Conservation (phyloP, 2,797 vertebrate genomes). For the Schizopygopsis pylzovi region DNA sequence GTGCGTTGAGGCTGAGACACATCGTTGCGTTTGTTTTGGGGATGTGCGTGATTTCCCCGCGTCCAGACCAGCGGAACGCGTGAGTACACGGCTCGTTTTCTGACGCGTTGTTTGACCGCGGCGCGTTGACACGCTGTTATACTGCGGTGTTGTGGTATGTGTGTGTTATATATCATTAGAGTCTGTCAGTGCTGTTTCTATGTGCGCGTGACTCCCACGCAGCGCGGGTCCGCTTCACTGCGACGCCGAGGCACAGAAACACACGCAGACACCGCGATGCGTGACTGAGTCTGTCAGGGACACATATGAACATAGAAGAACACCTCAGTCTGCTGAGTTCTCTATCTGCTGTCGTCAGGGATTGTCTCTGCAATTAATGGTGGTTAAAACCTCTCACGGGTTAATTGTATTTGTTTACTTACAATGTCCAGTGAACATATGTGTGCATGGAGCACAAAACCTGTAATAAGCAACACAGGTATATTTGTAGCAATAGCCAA, state of each 20-base stretch:
- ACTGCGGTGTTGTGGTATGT: background rate
- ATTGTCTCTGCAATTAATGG: background rate
- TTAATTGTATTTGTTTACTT: background rate
- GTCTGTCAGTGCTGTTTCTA: conserved; percentile 66
- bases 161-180: conserved; percentile 57
- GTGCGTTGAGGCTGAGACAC: background rate
- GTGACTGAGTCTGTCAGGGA: background rate
- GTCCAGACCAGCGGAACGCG: conserved; percentile 9
- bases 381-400: background rate
- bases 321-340: no score
- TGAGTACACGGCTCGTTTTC: conserved; percentile 1
- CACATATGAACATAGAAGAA: background rate
- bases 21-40: background rate
- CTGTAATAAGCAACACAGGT: background rate
- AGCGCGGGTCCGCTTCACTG: conserved; percentile 8
- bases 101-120: background rate
- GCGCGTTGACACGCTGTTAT: background rate
- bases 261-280: conserved; percentile 1
- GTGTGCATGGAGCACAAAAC: background rate
- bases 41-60: background rate
- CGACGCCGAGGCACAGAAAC: background rate
- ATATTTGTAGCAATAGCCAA: background rate
- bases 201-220: conserved; percentile 47
- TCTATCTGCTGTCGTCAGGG: background rate
- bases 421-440: background rate